Conservation (phyloP, 2,113 vertebrate genomes). For the Todiramphus saurophagus region DNA sequence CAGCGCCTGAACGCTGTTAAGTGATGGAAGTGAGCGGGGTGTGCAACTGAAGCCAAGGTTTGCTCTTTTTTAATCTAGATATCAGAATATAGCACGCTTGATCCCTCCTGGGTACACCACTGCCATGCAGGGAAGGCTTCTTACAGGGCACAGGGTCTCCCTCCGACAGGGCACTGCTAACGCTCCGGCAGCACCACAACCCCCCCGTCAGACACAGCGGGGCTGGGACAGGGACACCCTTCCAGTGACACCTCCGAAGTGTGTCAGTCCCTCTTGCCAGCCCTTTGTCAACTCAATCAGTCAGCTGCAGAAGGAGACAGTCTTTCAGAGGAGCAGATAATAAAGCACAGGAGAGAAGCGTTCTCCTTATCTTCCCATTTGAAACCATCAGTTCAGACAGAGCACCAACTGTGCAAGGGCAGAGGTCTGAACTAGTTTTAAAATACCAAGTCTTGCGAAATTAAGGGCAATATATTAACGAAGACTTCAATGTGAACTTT, state of each 20-base stretch:
- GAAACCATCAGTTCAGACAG: neutral
- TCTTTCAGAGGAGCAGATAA: neutral
- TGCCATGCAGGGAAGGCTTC: neutral
- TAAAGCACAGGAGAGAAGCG: neutral
- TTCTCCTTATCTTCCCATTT: neutral
- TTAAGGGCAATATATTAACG: neutral
- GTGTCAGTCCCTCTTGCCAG: no score
- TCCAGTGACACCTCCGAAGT: neutral
- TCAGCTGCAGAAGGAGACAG: neutral
- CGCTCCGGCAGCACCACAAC: no score
- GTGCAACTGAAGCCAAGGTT: neutral
- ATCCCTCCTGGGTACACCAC: neutral
- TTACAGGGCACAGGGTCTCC: neutral
- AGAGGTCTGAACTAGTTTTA: neutral
- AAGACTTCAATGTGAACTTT: neutral
- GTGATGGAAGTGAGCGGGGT: neutral
- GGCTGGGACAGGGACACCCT: no score
- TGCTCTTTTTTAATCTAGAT: neutral
- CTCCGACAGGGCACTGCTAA: neutral
- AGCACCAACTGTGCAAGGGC: neutral
- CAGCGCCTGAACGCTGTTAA: neutral
- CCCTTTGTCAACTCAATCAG: neutral
- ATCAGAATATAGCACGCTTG: neutral
- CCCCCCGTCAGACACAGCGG: neutral
- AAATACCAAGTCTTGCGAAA: neutral